Evolutionary conservation across 2,113 vertebrate genomes (phyloP), one percentile per base, ranked within the genome.

Genomic region (Oostethus manadensis): DNA sequence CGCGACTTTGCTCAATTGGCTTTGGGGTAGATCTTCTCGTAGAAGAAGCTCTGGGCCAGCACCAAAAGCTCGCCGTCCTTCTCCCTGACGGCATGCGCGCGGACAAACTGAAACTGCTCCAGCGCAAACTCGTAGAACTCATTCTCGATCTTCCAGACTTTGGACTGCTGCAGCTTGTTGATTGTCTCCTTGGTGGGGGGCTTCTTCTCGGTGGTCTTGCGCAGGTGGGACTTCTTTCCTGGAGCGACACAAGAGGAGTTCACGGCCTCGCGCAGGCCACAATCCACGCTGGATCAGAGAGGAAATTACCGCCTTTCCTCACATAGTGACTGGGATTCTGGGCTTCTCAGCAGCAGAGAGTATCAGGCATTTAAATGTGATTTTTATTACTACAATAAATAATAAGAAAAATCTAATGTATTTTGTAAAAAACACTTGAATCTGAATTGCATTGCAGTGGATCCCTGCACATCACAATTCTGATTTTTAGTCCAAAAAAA

Each of bases 41-140:
- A 99, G 89, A 98, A 97, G 91, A 93, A 99, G 91, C 93, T 97
- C 77, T 98, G 94, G 45, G 91, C 75, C 44, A 99, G 92, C 70
- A 95, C 89, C 66, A 92, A 92, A 50, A 98, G 90, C 74, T 98
- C 95, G 45, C 97, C 97, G 4, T 99, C 95, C 83, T 96, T 98
- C 82, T 99, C 95, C 53, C 94, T 88, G 73, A 99, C 94, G 3
- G 93, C 94, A 4, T 96, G 93, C 64, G 93, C 93, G 68, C 94
- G 90, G 77, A 93, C 92, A 81, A 94, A 98, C 75, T 97, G 94
- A 82, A 99, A 99, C 84, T 99, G 95, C 85, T 98, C 96, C 15
- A 98, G 88, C 0, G 96, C 95, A 90, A 98, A 99, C 85, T 98
- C 95, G 44, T 99, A 99, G 88, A 99, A 99, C 89, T 98, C 97